Evolutionary conservation across 2,888 invertebrate genomes (phyloP), one percentile per base, ranked within the genome.

Genomic region (Clanis bilineata): DNA sequence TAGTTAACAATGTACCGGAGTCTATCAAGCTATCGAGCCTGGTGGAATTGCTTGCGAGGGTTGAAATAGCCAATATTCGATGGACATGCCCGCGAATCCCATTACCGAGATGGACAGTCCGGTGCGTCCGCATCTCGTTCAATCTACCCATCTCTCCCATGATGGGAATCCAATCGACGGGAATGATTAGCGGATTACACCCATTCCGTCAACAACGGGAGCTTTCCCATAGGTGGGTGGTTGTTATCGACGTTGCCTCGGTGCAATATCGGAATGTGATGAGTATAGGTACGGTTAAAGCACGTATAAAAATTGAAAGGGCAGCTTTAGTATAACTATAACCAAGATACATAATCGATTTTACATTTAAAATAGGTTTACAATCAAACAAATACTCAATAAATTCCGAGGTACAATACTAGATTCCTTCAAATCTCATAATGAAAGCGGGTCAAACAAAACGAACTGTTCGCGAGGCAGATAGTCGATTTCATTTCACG

Each of bases 401-500:
- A 32, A 51, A 32, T 32, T 51, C 10, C 4, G 12, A 51, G 15
- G 15, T 3, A 32, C 10, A 32, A 28, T 32, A 51, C 15, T 32
- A 28, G 28, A 51, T 51, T 18, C 32, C n/a, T 25, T 51, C 18
- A 51, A 51, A 51, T 51, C 32, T 51, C 51, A 51, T 51, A 47
- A 47, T 28, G 32, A 18, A 51, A 51, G 15, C 32, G 18, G 28
- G 51, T 51, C 51, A 51, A 51, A 51, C 28, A 51, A 51, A 51
- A 28, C 51, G 51, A 51, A 51, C 51, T 32, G 18, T 51, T 51
- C 32, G 51, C 15, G 51, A 9, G 51, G 51, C 51, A 51, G 32
- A 51, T 51, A 51, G 51, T 28, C 51, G 32, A 51, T 51, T 51
- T 32, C 28, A 51, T 51, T 51, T 51, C 51, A 51, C 51, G 51